Conservation (phyloP, 2,113 vertebrate genomes). For the Odontesthes bonariensis region DNA sequence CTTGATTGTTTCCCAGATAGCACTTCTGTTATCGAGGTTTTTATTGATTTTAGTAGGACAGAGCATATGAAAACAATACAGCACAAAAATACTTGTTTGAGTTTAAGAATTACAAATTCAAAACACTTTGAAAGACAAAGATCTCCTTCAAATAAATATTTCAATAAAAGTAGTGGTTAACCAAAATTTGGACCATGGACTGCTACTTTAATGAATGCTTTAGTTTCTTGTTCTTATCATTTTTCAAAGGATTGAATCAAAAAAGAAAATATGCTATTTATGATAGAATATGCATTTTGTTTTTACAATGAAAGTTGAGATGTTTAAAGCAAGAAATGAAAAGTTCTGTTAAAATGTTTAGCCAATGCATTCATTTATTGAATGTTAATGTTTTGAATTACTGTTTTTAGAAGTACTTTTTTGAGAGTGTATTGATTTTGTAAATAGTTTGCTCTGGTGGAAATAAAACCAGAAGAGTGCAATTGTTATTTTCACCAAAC, state of each 20-base stretch:
- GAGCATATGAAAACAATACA: neutral
- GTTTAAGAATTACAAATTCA: neutral
- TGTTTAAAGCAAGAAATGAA: neutral
- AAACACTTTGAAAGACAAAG: neutral
- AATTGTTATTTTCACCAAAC: conserved; percentile 60
- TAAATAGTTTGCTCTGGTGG: conserved; percentile 33
- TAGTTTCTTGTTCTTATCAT: neutral
- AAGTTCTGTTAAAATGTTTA: neutral
- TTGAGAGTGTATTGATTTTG: conserved; percentile 55
- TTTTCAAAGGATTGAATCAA: neutral
- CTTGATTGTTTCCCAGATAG: neutral
- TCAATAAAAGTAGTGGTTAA: neutral
- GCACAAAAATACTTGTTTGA: neutral
- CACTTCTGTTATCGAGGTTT: neutral
- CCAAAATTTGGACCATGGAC: neutral
- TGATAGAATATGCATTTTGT: neutral
- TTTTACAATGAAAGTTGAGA: neutral
- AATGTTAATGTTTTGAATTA: conserved; percentile 3
- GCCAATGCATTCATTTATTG: neutral
- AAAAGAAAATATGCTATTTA: too few species aligned
- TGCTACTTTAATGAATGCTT: neutral
- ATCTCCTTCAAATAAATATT: neutral
- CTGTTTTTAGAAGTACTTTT: conserved; percentile 22
- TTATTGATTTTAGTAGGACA: neutral
- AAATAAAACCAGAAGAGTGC: conserved; percentile 47